Percentiles rank a stretch among this genome's conserved stretches.
These are phyloP conservation scores for Gymnodraco acuticeps DNA, from an alignment of 2,797 vertebrate species.

Conservation along the genomic window DNA sequence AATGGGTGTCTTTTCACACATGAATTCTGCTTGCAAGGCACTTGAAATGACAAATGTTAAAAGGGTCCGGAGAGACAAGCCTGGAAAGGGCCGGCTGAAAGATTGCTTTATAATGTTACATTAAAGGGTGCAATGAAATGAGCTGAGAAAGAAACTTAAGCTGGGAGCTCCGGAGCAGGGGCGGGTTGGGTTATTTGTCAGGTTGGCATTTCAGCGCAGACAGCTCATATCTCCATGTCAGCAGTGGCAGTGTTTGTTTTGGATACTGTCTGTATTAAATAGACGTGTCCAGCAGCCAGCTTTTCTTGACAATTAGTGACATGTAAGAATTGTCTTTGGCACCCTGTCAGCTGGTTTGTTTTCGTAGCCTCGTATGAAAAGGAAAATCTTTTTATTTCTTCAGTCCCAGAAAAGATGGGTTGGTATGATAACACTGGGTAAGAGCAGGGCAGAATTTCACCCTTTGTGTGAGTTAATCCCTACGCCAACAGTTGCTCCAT, in stretches of 20 bases:
- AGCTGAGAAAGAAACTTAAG: constrained; percentile 25
- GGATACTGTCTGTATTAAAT: constrained; percentile 81
- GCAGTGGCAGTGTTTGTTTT: constrained; percentile 83
- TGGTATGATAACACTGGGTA: constrained; percentile 47
- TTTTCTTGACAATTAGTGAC: constrained; percentile 81
- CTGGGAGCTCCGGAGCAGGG: constrained; percentile 20
- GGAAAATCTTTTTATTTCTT: constrained; percentile 24
- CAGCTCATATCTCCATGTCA: constrained; percentile 77
- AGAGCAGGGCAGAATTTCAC: constrained; percentile 47
- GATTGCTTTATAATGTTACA: constrained; percentile 14
- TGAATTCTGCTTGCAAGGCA: not conserved
- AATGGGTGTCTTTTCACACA: constrained; percentile 4
- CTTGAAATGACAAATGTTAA: not conserved
- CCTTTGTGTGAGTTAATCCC: constrained; percentile 67
- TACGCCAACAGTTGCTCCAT: constrained; percentile 54
- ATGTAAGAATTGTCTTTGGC: constrained; percentile 78
- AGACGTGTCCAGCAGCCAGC: constrained; percentile 71
- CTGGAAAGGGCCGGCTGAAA: not conserved
- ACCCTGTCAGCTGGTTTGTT: constrained; percentile 57
- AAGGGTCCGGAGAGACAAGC: not conserved
- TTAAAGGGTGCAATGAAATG: constrained; percentile 16
- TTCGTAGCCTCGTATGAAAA: constrained; percentile 63
- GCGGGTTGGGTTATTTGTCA: constrained; percentile 47
- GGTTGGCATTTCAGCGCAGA: constrained; percentile 67
- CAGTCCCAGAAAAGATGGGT: constrained; percentile 28